Conservation (phyloP, 1,140 invertebrate species). For the Dinoponera quadriceps region DNA sequence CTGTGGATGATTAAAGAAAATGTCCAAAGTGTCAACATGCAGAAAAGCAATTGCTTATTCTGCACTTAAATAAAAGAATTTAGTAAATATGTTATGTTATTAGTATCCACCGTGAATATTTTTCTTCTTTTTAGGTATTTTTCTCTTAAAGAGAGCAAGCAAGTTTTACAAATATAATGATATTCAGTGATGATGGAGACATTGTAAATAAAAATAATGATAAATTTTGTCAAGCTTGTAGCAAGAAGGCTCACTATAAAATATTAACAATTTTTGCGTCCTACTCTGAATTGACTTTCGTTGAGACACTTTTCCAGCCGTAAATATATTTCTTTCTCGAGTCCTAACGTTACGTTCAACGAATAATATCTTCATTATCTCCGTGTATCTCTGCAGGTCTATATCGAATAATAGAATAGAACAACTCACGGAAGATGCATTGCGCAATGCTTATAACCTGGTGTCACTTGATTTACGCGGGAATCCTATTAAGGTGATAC, state of each 20-base stretch:
- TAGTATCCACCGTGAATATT: neutral
- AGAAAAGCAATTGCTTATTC: neutral
- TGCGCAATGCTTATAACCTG: conserved; percentile 87
- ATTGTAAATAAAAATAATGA: neutral
- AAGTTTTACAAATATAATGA: no score
- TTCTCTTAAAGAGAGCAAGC: no score
- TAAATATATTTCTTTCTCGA: neutral
- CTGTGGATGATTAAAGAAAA: no score
- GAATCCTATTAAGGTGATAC: conserved; percentile 89
- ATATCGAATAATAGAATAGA: conserved; percentile 90
- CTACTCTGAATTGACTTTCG: neutral
- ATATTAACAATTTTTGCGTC: neutral
- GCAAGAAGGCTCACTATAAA: neutral
- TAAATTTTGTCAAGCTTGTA: neutral
- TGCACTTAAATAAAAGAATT: conserved; percentile 2
- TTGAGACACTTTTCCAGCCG: neutral
- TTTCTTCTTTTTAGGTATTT: neutral
- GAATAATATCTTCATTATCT: neutral
- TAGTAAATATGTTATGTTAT: neutral
- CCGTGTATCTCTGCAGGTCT: conserved; percentile 85
- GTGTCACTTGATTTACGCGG: conserved; percentile 89
- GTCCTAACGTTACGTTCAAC: neutral
- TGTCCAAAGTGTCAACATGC: no score
- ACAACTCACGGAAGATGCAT: conserved; percentile 87
- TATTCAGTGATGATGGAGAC: neutral